Conservation (phyloP, 2,113 vertebrate species). For the Amblyopsis rosae region DNA sequence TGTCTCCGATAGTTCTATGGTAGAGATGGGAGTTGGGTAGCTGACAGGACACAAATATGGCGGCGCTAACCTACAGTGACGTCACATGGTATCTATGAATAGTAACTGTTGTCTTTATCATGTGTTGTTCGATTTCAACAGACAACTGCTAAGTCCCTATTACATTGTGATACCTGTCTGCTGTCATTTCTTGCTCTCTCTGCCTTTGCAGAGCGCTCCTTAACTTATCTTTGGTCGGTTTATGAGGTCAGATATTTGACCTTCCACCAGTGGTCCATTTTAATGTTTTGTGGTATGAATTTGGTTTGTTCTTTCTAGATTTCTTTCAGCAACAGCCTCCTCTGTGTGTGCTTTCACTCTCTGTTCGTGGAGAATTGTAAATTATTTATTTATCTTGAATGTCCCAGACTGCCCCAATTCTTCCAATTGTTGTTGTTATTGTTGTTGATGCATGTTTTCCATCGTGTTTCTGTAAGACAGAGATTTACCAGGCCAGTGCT, state of each 20-base stretch:
- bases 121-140: slow-evolving; percentile 39
- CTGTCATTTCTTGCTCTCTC: neutral
- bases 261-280: slow-evolving; percentile 36
- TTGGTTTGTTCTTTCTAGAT: slow-evolving; percentile 40
- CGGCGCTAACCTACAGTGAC: too few species aligned
- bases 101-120: slow-evolving; percentile 34
- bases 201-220: neutral
- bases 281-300: slow-evolving; percentile 42
- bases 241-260: slow-evolving; percentile 55
- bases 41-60: too few species aligned
- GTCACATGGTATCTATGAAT: neutral
- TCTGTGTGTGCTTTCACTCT: slow-evolving; percentile 38
- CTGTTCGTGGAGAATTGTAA: slow-evolving; percentile 65
- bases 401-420: slow-evolving; percentile 61
- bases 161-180: slow-evolving; percentile 12
- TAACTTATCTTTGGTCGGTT: slow-evolving; percentile 51
- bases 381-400: slow-evolving; percentile 71
- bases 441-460: slow-evolving; percentile 77
- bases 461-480: slow-evolving; percentile 74
- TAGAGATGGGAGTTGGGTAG: too few species aligned
- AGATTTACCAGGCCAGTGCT: slow-evolving; percentile 67
- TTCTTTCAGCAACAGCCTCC: slow-evolving; percentile 39
- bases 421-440: slow-evolving; percentile 30
- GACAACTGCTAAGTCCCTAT: slow-evolving; percentile 35
- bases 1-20: too few species aligned